A percentile compares a stretch with the other conserved stretches of the same genome.
These are phyloP conservation scores for Anseranas semipalmata DNA, from an alignment of 2,113 vertebrate genomes.

Conservation along the genomic window DNA sequence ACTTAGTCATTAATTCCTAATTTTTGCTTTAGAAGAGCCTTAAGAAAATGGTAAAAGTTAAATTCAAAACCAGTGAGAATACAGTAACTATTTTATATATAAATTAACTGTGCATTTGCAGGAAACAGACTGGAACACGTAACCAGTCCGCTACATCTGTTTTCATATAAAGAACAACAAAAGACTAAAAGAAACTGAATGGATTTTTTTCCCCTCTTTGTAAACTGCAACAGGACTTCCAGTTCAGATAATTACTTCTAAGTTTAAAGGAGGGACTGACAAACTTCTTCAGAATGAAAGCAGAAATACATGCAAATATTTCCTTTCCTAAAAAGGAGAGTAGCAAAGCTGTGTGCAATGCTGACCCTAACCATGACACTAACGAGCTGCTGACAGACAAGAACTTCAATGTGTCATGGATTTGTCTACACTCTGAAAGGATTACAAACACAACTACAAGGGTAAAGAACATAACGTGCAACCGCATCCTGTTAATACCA, in stretches of 20 bases:
- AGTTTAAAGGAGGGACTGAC: not conserved
- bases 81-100: not conserved
- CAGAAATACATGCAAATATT: fast-evolving
- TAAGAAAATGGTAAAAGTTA: not conserved
- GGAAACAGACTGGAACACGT: not conserved
- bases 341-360: not conserved
- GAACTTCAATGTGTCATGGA: not conserved
- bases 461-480: not conserved
- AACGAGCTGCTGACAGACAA: not conserved
- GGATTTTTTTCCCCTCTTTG: not conserved
- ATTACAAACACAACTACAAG: not conserved
- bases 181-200: not conserved
- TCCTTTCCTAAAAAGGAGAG: not conserved
- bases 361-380: not conserved
- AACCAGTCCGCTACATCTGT: not conserved
- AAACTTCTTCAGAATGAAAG: not conserved
- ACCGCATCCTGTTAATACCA: not conserved
- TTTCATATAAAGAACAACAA: not conserved
- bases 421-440: not conserved
- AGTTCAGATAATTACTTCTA: not conserved
- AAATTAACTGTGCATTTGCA: not conserved
- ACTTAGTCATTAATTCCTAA: not conserved
- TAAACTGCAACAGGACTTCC: not conserved
- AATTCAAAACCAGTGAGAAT: not conserved
- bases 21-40: not conserved